These are phyloP conservation scores for Lutjanus campechanus DNA, from an alignment of 2,797 vertebrate species.

Conservation along the genomic window DNA sequence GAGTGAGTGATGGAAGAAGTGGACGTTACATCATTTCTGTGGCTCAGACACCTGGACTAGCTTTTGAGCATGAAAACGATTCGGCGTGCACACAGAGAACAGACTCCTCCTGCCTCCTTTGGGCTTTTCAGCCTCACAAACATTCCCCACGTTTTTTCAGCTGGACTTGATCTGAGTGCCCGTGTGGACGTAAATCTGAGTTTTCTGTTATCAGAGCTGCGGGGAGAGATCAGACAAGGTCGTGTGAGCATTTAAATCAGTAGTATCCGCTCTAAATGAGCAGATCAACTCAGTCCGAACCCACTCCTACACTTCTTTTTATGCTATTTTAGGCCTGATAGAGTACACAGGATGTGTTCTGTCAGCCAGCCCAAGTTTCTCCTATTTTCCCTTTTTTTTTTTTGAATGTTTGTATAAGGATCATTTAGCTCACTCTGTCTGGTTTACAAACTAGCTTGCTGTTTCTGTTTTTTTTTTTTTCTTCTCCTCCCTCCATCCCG, in stretches of 20 bases:
- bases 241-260: slow-evolving; percentile 9
- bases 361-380: slow-evolving; percentile 21
- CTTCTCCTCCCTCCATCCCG: slow-evolving; percentile 11
- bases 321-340: slow-evolving; percentile 23
- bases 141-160: slow-evolving; percentile 54
- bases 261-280: not conserved
- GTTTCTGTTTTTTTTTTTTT: not conserved
- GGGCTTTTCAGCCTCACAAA: slow-evolving; percentile 57
- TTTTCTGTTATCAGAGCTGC: slow-evolving; percentile 31
- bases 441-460: slow-evolving; percentile 49
- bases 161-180: slow-evolving; percentile 40
- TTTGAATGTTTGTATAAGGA: slow-evolving; percentile 35
- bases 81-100: slow-evolving; percentile 30
- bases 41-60: slow-evolving; percentile 67
- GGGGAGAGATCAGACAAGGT: slow-evolving; percentile 26
- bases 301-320: not conserved
- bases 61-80: slow-evolving; percentile 63
- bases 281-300: slow-evolving; percentile 4
- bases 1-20: slow-evolving; percentile 22
- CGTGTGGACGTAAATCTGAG: slow-evolving; percentile 29
- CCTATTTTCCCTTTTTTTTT: slow-evolving; percentile 6
- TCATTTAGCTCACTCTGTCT: slow-evolving; percentile 43
- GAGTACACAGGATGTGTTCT: slow-evolving; percentile 28
- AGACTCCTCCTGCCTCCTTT: slow-evolving; percentile 48
- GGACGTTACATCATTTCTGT: slow-evolving; percentile 56